Base-by-base conservation (phyloP, 2,113 vertebrate genomes). In the Spermophilus dauricus region DNA sequence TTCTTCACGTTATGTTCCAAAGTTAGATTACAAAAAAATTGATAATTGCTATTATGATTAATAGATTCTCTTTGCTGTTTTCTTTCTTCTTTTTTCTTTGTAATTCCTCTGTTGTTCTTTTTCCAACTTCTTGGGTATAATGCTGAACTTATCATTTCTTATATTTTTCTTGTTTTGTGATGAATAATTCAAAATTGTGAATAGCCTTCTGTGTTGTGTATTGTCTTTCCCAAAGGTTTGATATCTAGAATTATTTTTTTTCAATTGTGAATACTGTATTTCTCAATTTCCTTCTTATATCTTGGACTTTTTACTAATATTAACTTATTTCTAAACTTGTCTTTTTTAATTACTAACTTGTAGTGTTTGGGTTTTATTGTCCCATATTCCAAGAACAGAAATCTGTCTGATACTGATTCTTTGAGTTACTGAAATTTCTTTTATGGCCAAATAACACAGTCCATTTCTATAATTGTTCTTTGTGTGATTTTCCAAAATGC, bases 31-130 rank as follows among this genome's bases (percentile, higher is more conserved):
- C 77, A 65, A n/a, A 58, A 88, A 80, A 51, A 12, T 51, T 51
- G 39, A 12, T 61, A 5, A 61, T 11, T 77, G 91, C 76, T 70
- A 0, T 65, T 51, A 58, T 76, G 48, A 70, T 76, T 58, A 88
- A 56, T 20, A 53, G 32, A 37, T 69, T 10, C 18, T 37, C 4
- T 61, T 67, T 87, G 28, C 58, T 61, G 22, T 45, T 81, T 86
- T 94, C 75, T 94, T 72, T 82, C 26, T 48, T 32, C 37, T 78
- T 48, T 13, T 81, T 73, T 93, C 48, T 86, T 86, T 91, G 58
- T 20, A 75, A 58, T 91, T 76, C 26, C 16, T 69, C 8, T 26
- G 20, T n/a, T n/a, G n/a, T 17, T 75, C 32, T 58, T 88, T 88
- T 84, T 84, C 69, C 24, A 65, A 30, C 34, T 81, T 86, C 28